phyloP scores from a whole-genome alignment of 2,888 invertebrate genomes.

The Spisula solida region DNA sequence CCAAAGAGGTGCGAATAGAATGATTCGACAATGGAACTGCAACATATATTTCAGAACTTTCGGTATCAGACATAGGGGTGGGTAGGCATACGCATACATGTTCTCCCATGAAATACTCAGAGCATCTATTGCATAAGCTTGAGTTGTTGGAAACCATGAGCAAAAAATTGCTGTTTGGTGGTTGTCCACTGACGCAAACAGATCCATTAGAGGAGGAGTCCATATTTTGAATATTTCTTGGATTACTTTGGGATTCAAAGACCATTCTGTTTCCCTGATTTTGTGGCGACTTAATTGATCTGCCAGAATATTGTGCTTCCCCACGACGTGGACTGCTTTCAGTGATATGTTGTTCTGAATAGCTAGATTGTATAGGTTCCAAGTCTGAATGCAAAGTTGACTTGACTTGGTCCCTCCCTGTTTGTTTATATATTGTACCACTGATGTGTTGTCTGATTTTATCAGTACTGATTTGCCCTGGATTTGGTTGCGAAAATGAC shows the following conservation, averaged over 20 bases:
- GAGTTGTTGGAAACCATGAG: conserved; percentile 48
- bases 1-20: conserved; percentile 68
- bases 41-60: conserved; percentile 53
- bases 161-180: conserved; percentile 51
- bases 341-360: background rate
- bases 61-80: conserved; percentile 59
- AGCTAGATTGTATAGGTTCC: conserved; percentile 49
- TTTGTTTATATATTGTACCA: conserved; percentile 61
- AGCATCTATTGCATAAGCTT: conserved; percentile 62
- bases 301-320: conserved; percentile 37
- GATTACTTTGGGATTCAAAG: conserved; percentile 37
- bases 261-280: conserved; percentile 52
- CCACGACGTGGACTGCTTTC: conserved; percentile 48
- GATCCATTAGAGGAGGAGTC: conserved; percentile 44
- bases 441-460: conserved; percentile 59
- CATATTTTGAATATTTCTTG: conserved; percentile 22
- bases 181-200: conserved; percentile 54
- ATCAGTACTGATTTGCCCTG: conserved; percentile 45
- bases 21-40: conserved; percentile 57
- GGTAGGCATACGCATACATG: conserved; percentile 66
- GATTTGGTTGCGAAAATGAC: conserved; percentile 37
- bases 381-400: conserved; percentile 36
- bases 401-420: conserved; percentile 62
- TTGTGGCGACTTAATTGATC: conserved; percentile 40
- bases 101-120: conserved; percentile 58